Conservation (phyloP, 2,113 vertebrate genomes). For the Galeopterus variegatus region DNA sequence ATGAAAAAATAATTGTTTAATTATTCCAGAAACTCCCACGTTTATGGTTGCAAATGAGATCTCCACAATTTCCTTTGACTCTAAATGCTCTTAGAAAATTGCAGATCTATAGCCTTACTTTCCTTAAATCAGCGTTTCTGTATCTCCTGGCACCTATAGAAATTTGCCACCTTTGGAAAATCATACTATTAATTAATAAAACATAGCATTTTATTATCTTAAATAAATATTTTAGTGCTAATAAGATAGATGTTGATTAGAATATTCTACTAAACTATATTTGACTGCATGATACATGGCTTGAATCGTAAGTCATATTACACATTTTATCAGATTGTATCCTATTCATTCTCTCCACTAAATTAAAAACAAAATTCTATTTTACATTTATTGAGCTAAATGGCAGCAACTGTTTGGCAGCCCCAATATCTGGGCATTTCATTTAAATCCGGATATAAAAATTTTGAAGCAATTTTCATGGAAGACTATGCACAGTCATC, state of each 20-base stretch:
- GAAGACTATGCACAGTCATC: not conserved
- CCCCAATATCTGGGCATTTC: not conserved
- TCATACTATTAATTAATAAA: not conserved
- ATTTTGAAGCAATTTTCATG: not conserved
- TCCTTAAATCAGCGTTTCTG: not conserved
- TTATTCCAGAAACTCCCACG: not conserved
- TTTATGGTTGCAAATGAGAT: not conserved
- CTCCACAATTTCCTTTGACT: not conserved
- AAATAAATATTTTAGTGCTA: not conserved
- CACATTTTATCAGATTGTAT: not conserved
- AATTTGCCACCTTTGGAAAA: not conserved
- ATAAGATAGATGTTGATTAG: not conserved
- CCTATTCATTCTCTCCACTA: not conserved
- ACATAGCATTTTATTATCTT: not conserved
- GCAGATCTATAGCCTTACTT: not conserved
- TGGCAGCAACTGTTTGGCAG: not conserved
- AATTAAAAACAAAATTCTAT: not conserved
- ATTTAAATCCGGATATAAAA: not conserved
- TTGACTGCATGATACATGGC: not conserved
- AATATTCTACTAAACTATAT: not conserved
- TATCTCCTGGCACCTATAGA: not conserved
- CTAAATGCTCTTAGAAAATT: not conserved
- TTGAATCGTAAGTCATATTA: not conserved
- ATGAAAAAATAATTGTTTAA: not conserved
- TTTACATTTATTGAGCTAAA: not conserved